These are phyloP conservation scores for Stegostoma tigrinum DNA, from an alignment of 2,113 vertebrate species.

Conservation along the genomic window DNA sequence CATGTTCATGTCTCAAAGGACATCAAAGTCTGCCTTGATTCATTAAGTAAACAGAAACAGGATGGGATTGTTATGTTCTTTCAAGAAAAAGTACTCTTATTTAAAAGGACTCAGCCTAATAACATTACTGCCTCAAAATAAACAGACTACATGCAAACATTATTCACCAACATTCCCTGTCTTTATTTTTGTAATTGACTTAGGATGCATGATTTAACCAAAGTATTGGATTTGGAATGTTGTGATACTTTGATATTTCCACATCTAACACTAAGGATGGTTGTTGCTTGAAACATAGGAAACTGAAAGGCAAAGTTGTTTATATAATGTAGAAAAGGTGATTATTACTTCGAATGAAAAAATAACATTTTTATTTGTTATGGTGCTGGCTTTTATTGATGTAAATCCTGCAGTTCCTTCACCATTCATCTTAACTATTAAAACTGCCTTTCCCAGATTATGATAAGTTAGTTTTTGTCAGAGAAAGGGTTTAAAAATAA, in stretches of 20 bases:
- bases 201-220: background rate
- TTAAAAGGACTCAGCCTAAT: background rate
- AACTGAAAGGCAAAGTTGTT: background rate
- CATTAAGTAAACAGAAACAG: background rate
- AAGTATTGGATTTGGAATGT: background rate
- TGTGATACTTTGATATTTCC: background rate
- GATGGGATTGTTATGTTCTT: background rate
- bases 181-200: background rate
- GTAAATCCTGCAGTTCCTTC: background rate
- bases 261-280: background rate
- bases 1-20: background rate
- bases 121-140: background rate
- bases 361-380: background rate
- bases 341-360: background rate
- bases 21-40: slow-evolving; percentile 10
- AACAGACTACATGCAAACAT: background rate
- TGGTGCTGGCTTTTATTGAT: background rate
- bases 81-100: background rate
- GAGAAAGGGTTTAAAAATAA: background rate
- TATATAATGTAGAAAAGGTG: background rate
- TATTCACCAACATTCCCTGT: background rate
- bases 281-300: background rate
- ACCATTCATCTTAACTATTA: background rate
- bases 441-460: background rate
- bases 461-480: background rate